Conservation (phyloP, 2,797 vertebrate species). For the Myioborus miniatus region DNA sequence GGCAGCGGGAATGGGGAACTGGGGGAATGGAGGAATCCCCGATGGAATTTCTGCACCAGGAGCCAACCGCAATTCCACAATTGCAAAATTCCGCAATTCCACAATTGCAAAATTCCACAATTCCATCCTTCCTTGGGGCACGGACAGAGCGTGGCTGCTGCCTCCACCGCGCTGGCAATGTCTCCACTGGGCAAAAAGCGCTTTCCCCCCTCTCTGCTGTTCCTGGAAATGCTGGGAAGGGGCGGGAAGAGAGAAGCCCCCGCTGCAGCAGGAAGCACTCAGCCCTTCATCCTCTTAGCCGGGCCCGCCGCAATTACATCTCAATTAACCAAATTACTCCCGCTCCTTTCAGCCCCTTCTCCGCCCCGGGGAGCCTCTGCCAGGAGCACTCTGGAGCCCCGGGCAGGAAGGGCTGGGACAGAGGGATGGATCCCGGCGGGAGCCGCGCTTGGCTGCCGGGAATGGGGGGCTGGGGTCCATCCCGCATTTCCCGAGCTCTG, state of each 20-base stretch:
- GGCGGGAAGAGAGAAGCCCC: not conserved
- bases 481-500: rapidly evolving
- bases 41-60: not conserved
- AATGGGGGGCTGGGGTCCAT: not conserved
- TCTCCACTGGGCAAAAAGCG: rapidly evolving
- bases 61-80: not conserved
- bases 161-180: not conserved
- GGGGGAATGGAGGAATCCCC: not conserved
- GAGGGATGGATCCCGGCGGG: not conserved
- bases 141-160: rapidly evolving
- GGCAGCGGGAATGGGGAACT: not conserved
- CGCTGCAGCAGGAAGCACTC: not conserved
- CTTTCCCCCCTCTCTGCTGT: rapidly evolving
- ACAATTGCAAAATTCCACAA: not conserved
- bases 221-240: not conserved
- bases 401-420: not conserved
- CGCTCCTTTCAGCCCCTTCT: not conserved
- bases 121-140: not conserved
- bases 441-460: not conserved
- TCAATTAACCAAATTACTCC: slow-evolving; percentile 73
- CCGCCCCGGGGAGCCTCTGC: not conserved
- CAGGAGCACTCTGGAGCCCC: slow-evolving; percentile 44
- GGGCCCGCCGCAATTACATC: slow-evolving; percentile 69
- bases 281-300: slow-evolving; percentile 68
- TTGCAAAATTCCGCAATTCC: not conserved